Conservation (phyloP, 2,113 vertebrate species). For the Seriola aureovittata region DNA sequence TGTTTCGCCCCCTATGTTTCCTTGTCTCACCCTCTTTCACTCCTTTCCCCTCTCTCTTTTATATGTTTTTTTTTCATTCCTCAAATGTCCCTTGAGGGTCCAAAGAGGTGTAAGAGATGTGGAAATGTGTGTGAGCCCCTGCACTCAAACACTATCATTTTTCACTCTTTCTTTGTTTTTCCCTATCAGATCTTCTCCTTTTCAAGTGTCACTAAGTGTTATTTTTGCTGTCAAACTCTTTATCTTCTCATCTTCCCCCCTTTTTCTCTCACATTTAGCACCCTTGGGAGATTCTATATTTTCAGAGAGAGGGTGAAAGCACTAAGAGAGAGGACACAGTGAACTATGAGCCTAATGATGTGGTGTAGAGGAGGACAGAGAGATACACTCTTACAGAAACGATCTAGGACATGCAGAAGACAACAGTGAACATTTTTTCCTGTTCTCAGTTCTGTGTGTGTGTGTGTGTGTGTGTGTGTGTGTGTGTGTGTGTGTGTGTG, state of each 20-base stretch:
- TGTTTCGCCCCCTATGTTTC: slow-evolving; percentile 1
- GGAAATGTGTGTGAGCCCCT: neutral
- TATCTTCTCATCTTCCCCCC: neutral
- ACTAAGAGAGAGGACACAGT: slow-evolving; percentile 42
- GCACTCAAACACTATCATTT: slow-evolving; percentile 1
- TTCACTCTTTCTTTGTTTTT: neutral
- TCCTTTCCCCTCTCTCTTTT: neutral
- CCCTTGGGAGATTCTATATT: slow-evolving; percentile 9
- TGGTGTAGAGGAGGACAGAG: neutral
- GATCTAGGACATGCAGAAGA: slow-evolving; percentile 33
- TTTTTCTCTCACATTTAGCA: neutral
- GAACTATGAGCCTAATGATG: slow-evolving; percentile 54
- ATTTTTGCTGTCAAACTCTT: slow-evolving; percentile 29
- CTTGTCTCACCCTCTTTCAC: neutral
- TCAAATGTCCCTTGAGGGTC: slow-evolving; percentile 1
- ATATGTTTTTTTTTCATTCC: neutral
- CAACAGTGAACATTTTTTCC: neutral
- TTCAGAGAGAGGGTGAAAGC: slow-evolving; percentile 23
- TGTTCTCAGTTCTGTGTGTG: neutral
- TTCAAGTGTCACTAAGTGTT: slow-evolving; percentile 23
- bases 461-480: neutral
- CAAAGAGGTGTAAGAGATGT: neutral
- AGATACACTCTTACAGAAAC: slow-evolving; percentile 32
- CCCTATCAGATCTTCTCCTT: slow-evolving; percentile 7
- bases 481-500: slow-evolving; percentile 1